Evolutionary conservation across 1,140 invertebrate genomes (phyloP), one percentile per base, ranked within the genome.

Genomic region (Drosophila pallidifrons): DNA sequence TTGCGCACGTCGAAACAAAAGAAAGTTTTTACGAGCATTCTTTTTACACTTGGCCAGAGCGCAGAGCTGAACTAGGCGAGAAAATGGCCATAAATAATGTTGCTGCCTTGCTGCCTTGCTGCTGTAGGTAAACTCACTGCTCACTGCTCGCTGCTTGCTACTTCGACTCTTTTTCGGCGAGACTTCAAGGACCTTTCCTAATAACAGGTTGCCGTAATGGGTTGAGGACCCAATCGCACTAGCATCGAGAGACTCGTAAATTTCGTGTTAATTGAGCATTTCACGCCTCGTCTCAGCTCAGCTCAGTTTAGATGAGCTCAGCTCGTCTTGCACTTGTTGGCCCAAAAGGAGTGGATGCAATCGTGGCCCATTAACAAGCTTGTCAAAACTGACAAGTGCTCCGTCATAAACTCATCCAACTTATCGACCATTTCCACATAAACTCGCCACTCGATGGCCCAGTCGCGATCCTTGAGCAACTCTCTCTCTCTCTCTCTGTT

Each of bases 321-420:
- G 11, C 83, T 83, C 57, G 38, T n/a, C 49, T 60, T 60, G 60
- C 67, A 64, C 67, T 58, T 64, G 49, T 41, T 30, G 13, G 8
- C 15, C 35, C n/a, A 51, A 58, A 35, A 5, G 54, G 59, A 69
- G 30, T 32, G 3, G 8, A 69, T 69, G 68, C 59, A 73, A 73
- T 51, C 61, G 46, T 55, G 82, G 65, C 30, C 68, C 82, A 80
- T 89, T 89, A 88, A 88, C 85, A 73, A 89, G 80, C 85, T 57
- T 88, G 83, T 88, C 83, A 81, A 55, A 89, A 83, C 43, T 89
- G 83, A 88, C 83, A 83, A 88, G 80, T 89, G 75, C 77, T 81
- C 54, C 71, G 70, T 77, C 83, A 89, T 88, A 89, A 88, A 89
- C 59, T 80, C 75, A 38, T 28, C 45, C 67, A 88, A 88, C 81